phyloP scores from a whole-genome alignment of 2,888 invertebrate species.

The Sisyra terminalis region DNA sequence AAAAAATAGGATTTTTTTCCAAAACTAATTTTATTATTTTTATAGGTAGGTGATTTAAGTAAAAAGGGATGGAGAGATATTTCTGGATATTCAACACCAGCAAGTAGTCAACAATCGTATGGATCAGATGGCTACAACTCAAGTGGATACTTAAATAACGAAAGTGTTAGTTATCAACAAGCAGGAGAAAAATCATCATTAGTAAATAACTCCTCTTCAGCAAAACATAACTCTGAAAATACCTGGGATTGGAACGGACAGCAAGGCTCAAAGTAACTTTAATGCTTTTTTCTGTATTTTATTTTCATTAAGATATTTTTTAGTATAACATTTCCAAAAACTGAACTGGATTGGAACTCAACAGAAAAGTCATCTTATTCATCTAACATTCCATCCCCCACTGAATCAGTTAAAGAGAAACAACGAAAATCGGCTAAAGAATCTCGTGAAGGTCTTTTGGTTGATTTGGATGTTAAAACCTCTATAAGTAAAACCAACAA shows the following conservation, averaged over 20 bases:
- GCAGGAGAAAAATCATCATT: slow-evolving; percentile 30
- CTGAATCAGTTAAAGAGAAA: neutral
- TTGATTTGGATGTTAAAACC: slow-evolving; percentile 12
- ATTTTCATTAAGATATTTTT: neutral
- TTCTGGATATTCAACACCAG: slow-evolving; percentile 16
- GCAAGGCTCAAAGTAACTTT: slow-evolving; percentile 25
- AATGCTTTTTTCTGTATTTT: neutral
- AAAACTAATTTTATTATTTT: slow-evolving; percentile 8
- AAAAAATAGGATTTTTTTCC: slow-evolving; percentile 7
- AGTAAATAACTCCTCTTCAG: slow-evolving; percentile 21
- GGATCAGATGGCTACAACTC: slow-evolving; percentile 10
- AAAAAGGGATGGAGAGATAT: slow-evolving; percentile 42
- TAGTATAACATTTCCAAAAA: neutral
- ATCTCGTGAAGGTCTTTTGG: slow-evolving; percentile 19
- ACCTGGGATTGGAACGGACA: slow-evolving; percentile 26
- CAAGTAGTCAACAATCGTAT: slow-evolving; percentile 11
- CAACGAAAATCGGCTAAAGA: slow-evolving; percentile 11
- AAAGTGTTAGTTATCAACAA: slow-evolving; percentile 26
- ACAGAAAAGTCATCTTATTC: neutral
- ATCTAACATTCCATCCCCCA: slow-evolving; percentile 5
- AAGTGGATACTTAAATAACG: slow-evolving; percentile 25
- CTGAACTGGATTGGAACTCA: neutral
- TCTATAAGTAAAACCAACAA: slow-evolving; percentile 16
- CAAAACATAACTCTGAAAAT: slow-evolving; percentile 18
- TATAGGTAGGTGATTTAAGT: slow-evolving; percentile 47